Evolutionary conservation across 2,113 vertebrate species (phyloP).

Genomic region (Myotis davidii): DNA sequence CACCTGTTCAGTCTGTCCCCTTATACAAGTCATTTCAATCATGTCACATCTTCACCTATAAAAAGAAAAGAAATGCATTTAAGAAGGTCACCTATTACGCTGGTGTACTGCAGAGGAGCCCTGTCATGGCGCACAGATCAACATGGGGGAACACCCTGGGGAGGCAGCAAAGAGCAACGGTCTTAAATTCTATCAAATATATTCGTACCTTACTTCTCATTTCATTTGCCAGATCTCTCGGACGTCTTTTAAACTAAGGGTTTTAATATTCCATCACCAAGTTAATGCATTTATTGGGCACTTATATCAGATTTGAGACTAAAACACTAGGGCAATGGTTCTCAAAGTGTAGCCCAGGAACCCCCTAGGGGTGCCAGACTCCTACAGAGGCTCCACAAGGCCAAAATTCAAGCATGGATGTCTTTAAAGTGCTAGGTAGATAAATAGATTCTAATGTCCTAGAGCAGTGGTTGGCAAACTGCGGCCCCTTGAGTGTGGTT

Average conservation of each 20-base stretch:
- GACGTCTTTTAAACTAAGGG: background rate
- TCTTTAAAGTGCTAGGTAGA: background rate
- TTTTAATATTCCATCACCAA: background rate
- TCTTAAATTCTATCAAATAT: fast-evolving
- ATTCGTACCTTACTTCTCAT: too few relatives aligned
- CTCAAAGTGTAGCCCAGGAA: background rate
- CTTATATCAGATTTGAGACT: background rate
- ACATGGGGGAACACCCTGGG: too few relatives aligned
- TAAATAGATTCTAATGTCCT: background rate
- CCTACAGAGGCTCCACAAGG: background rate
- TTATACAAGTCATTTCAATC: background rate
- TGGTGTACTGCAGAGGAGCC: background rate
- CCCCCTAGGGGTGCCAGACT: background rate
- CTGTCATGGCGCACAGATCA: background rate
- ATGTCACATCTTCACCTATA: background rate
- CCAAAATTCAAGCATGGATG: background rate
- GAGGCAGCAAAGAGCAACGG: background rate
- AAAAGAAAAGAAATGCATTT: background rate
- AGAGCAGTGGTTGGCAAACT: too few relatives aligned
- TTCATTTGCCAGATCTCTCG: background rate
- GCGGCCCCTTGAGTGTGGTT: too few relatives aligned
- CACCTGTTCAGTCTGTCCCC: background rate
- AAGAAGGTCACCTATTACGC: background rate
- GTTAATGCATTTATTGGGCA: background rate
- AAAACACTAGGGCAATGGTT: background rate